phyloP scores from a whole-genome alignment of 1,140 invertebrate species.

The Drosophila kurseongensis region DNA sequence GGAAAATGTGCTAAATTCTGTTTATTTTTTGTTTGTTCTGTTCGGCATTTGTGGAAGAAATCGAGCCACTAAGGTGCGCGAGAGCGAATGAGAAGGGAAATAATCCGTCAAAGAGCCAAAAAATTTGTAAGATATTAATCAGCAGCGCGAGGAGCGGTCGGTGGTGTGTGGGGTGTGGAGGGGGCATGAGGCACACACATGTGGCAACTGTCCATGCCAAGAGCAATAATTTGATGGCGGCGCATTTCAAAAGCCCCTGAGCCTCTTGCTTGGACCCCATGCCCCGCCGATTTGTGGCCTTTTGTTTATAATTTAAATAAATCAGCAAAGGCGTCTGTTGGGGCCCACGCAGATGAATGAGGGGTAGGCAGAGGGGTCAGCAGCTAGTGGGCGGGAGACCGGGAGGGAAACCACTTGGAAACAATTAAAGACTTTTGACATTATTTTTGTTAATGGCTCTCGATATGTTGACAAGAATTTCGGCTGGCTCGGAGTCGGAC shows the following conservation, averaged over 20 bases:
- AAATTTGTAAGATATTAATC: slow-evolving; percentile 78
- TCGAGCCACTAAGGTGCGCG: slow-evolving; percentile 37
- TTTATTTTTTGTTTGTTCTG: slow-evolving; percentile 60
- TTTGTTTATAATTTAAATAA: slow-evolving; percentile 63
- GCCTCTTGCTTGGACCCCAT: slow-evolving; percentile 3
- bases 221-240: slow-evolving; percentile 71
- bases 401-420: slow-evolving; percentile 53
- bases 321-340: slow-evolving; percentile 55
- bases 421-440: slow-evolving; percentile 77
- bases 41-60: slow-evolving; percentile 50
- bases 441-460: slow-evolving; percentile 69
- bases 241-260: slow-evolving; percentile 60
- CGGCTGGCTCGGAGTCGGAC: slow-evolving; percentile 15
- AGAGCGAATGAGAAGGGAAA: slow-evolving; percentile 50
- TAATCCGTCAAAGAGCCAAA: slow-evolving; percentile 75
- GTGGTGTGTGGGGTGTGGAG: neutral
- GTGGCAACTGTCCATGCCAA: slow-evolving; percentile 71
- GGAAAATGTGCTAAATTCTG: slow-evolving; percentile 70
- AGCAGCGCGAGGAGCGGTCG: slow-evolving; percentile 13
- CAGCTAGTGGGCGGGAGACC: slow-evolving; percentile 22
- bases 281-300: slow-evolving; percentile 29
- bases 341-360: slow-evolving; percentile 56
- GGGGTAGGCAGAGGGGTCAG: slow-evolving; percentile 9
- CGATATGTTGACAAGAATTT: slow-evolving; percentile 56
- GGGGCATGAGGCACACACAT: slow-evolving; percentile 55